Conservation (phyloP, 2,797 vertebrate genomes). For the Parauchenoglanis ngamensis region DNA sequence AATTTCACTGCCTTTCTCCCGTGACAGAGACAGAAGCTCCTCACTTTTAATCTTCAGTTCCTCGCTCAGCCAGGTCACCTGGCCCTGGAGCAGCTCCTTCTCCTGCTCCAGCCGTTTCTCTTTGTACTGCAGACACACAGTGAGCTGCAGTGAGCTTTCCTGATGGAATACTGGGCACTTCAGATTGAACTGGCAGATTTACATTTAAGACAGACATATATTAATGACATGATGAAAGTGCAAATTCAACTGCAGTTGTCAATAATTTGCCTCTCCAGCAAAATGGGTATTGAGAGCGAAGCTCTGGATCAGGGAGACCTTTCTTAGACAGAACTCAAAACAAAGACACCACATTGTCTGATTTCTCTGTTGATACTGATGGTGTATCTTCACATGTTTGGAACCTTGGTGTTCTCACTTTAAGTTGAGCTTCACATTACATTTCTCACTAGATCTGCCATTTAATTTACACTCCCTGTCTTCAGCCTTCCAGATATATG, state of each 20-base stretch:
- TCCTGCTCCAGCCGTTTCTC: conserved; percentile 96
- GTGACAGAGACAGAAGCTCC: conserved; percentile 85
- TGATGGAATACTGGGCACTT: not conserved
- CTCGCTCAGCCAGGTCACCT: conserved; percentile 88
- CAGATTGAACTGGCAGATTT: not conserved
- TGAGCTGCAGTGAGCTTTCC: not conserved
- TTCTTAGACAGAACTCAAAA: too few species aligned
- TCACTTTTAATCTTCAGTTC: conserved; percentile 94
- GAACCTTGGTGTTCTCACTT: not conserved
- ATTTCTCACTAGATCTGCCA: not conserved
- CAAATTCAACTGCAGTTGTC: not conserved
- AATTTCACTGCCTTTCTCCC: conserved; percentile 91
- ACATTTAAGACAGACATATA: not conserved
- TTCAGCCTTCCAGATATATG: not conserved
- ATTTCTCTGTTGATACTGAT: not conserved
- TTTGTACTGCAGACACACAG: conserved; percentile 77
- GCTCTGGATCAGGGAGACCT: not conserved
- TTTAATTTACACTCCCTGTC: not conserved
- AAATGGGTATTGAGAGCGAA: not conserved
- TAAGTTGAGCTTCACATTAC: not conserved
- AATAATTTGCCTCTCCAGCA: not conserved
- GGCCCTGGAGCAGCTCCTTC: conserved; percentile 86
- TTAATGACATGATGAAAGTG: not conserved
- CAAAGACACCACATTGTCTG: not conserved
- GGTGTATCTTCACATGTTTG: not conserved